Conservation (phyloP, 1,140 invertebrate species). For the Brachionus calyciflorus region DNA sequence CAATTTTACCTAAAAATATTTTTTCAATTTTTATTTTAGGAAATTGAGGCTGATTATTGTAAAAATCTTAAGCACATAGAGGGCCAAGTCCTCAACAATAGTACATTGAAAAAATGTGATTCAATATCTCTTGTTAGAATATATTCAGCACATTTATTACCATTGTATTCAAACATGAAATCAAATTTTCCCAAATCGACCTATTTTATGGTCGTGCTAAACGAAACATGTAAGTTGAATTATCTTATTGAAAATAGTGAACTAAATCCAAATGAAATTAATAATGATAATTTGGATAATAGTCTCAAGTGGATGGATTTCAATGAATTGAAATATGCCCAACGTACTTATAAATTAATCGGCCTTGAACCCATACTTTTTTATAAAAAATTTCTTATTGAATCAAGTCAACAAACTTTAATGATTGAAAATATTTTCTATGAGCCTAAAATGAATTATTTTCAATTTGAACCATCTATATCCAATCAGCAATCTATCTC, state of each 20-base stretch:
- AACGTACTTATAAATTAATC: neutral
- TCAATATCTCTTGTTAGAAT: neutral
- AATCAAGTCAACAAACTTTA: conserved; percentile 47
- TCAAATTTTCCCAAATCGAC: neutral
- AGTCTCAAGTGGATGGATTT: conserved; percentile 4
- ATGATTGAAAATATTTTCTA: conserved; percentile 50
- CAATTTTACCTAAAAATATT: neutral
- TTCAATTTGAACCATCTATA: neutral
- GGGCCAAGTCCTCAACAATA: neutral
- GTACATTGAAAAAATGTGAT: neutral
- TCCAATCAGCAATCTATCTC: conserved; percentile 18
- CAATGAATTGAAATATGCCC: neutral
- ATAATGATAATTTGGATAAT: conserved; percentile 6
- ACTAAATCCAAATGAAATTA: conserved; percentile 26
- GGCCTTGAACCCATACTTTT: neutral
- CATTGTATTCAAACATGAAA: neutral
- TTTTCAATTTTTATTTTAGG: neutral
- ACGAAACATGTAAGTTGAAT: conserved; percentile 5
- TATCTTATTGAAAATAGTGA: neutral
- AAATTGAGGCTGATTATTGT: conserved; percentile 6
- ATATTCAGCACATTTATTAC: conserved; percentile 25
- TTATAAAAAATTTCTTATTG: conserved; percentile 31
- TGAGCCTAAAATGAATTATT: conserved; percentile 49
- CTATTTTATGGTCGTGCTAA: conserved; percentile 1
- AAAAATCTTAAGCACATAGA: conserved; percentile 20